Base-by-base conservation (phyloP, 2,888 invertebrate genomes). In the Spodoptera littoralis region DNA sequence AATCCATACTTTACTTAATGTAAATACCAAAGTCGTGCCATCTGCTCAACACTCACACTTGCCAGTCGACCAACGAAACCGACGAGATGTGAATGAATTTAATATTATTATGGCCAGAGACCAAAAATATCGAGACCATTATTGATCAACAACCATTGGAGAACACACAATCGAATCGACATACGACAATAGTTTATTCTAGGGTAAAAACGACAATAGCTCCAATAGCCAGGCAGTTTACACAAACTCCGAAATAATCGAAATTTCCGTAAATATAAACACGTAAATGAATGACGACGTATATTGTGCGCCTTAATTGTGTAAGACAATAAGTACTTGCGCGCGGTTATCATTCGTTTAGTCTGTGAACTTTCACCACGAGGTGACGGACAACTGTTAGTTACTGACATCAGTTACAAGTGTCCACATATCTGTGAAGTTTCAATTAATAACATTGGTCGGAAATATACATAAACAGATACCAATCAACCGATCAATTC, bases 331-430 rank as follows among this genome's bases (percentile, higher is more conserved):
- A 47, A 24, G 6, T 5, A 5, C 47, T 3, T 4, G 24, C 11
- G 18, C 12, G 24, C 24, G 9, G 36, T 18, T 18, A n/a, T 30
- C 24, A 9, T 27, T 46, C 45, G 24, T 47, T 44, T 30, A 47
- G 43, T n/a, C 5, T 9, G 9, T 8, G 4, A 18, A 73, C 70
- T 70, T 75, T 75, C 76, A 18, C 76, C 11, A 9, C 36, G 9
- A 6, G 8, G 24, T 11, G 27, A 50, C 9, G 1, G 18, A 50
- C 60, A 42, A 5, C 46, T 27, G 13, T 45, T 60, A 60, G 60
- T 68, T 41, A 50, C 30, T 12, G 41, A 4, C 51, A 36, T 36
- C 22, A 13, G n/a, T 44, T 47, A 46, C 5, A 9, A 50, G 70
- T 24, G 52, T 22, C 4, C 18, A 60, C 55, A 51, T 51, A 54